Conservation (phyloP, 2,888 invertebrate genomes). For the Odontocolon sp. region DNA sequence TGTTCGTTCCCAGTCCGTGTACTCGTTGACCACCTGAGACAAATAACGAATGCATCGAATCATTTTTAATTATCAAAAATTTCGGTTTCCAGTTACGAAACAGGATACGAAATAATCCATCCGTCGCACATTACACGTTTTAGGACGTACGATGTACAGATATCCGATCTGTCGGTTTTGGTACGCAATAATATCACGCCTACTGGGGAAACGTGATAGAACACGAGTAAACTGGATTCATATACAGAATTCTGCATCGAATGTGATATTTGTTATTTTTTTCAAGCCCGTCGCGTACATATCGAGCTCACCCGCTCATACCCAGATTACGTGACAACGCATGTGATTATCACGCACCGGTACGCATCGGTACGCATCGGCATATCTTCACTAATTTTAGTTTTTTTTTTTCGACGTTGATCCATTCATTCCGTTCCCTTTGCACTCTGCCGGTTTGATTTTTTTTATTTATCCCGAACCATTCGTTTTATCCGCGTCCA, state of each 20-base stretch:
- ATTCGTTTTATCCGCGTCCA: slow-evolving; percentile 61
- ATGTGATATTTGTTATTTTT: slow-evolving; percentile 16
- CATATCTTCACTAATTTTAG: slow-evolving; percentile 21
- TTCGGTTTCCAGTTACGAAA: too few relatives aligned
- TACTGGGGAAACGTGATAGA: slow-evolving; percentile 29
- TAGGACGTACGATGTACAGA: too few relatives aligned
- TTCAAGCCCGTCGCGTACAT: not conserved
- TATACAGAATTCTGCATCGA: slow-evolving; percentile 20
- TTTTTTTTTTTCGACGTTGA: slow-evolving; percentile 27
- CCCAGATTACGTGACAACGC: slow-evolving; percentile 48
- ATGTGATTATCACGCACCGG: slow-evolving; percentile 44
- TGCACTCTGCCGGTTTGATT: not conserved
- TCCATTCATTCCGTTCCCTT: slow-evolving; percentile 27
- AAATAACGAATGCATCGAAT: not conserved
- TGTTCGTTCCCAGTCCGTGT: slow-evolving; percentile 98
- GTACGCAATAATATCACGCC: slow-evolving; percentile 19
- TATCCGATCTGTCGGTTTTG: too few relatives aligned
- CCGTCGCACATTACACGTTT: not conserved
- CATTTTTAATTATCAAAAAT: not conserved
- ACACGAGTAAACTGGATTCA: slow-evolving; percentile 11
- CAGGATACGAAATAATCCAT: too few relatives aligned
- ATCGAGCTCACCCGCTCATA: slow-evolving; percentile 7
- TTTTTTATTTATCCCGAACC: slow-evolving; percentile 51
- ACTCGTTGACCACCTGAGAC: slow-evolving; percentile 89
- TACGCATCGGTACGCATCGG: slow-evolving; percentile 19